Evolutionary conservation across 2,888 invertebrate species (phyloP), one percentile per base, ranked within the genome.

Genomic region (Perdita meconis): DNA sequence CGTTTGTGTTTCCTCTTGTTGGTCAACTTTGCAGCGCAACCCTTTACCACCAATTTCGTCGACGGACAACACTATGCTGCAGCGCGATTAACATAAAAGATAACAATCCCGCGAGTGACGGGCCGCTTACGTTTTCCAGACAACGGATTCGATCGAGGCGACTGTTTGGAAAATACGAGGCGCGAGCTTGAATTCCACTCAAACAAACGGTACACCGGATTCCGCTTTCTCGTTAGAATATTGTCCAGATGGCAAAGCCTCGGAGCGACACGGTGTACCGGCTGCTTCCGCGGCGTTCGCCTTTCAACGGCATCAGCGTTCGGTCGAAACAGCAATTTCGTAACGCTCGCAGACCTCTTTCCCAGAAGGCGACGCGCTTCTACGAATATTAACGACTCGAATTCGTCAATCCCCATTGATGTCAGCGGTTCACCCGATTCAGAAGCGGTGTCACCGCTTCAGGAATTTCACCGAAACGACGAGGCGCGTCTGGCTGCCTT

Each of bases 371-470:
- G 26, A 22, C 12, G 55, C 34, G 34, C 50, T 51, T 44, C 44
- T 44, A 36, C 65, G 80, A 82, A 85, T 81, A 85, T 80, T 71
- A 83, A 86, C 55, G 69, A 66, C 40, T 68, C 78, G 80, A 86
- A 84, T 83, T 71, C 81, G 81, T 57, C 79, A 80, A 74, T 83
- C 77, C 36, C 72, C 74, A 59, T 64, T 76, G 78, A 71, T 82
- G 78, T 74, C 78, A 80, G 78, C 78, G 73, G 72, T 73, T 50
- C 59, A 71, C 51, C 63, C 78, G 85, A 85, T 85, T 85, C 83
- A 79, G 81, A 80, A 42, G 73, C 82, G 59, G 40, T 16, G 50
- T 13, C 26, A 47, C 60, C 63, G 77, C 77, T 59, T 55, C 40
- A 30, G 70, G 78, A 83, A 83, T 82, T 75, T 77, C 70, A 65